Base-by-base conservation (phyloP, 2,113 vertebrate species). In the Empidonax alnorum region DNA sequence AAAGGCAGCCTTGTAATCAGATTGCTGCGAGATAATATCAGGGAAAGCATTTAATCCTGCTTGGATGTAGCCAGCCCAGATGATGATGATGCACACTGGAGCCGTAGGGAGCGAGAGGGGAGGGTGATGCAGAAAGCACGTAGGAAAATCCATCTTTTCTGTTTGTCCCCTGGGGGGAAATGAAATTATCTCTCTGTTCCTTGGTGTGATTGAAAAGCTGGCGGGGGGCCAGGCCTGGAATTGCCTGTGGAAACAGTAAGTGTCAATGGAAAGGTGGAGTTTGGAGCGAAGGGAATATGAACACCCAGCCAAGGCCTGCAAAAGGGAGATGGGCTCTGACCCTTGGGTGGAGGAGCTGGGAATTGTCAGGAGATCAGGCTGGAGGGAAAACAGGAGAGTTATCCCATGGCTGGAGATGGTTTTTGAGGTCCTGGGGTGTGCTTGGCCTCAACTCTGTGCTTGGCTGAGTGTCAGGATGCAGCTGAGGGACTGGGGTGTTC, bases 1-100 rank as follows among this genome's bases (percentile, higher is more conserved):
- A 84, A 89, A 83, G 58, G 75, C 91, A 85, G 79, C 84, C 87
- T 73, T 56, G 44, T 73, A 87, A 89, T 94, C 62, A 73, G 89
- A 35, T 90, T 89, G 52, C 59, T 53, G 77, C 1, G 44, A 92
- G 95, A 83, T 89, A 77, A 89, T 59, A 66, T 50, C 91, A 13
- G 5, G 1, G 18, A 37, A 84, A 85, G 77, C 69, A 6, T 84
- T 94, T 85, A 76, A 91, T 96, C 77, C 91, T 4, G 14, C 89
- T 63, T 27, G 52, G 94, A 61, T 76, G 89, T 59, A 68, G 89
- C 87, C 89, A 68, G 94, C 37, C 3, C 58, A 30, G 91, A 23
- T 52, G 56, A 71, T 80, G 30, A 49, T 84, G 21, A 58, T 9
- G 50, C 28, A 35, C 81, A 33, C 41, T 7, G 69, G 71, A 50